phyloP scores from a whole-genome alignment of 2,113 vertebrate genomes.

The Campylomormyrus numenius region DNA sequence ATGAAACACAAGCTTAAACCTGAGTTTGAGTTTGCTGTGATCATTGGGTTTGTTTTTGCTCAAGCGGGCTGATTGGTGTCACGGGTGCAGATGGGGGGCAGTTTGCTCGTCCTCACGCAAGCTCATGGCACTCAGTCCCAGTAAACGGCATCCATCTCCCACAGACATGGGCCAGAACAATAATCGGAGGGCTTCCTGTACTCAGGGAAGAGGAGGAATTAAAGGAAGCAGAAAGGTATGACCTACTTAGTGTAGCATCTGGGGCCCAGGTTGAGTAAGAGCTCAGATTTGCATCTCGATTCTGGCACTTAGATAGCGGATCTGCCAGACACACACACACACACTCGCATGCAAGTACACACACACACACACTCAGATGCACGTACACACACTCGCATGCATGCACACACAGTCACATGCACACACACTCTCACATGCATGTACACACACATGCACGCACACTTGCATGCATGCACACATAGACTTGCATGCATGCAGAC shows the following conservation, averaged over 20 bases:
- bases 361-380: too few relatives aligned
- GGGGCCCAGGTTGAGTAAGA: not conserved
- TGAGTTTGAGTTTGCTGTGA: not conserved
- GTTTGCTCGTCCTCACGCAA: not conserved
- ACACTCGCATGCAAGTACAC: not conserved
- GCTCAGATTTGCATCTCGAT: not conserved
- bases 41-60: not conserved
- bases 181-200: conserved; percentile 1
- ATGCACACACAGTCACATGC: too few relatives aligned
- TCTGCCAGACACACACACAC: not conserved
- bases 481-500: not conserved
- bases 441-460: not conserved
- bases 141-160: not conserved
- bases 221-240: not conserved
- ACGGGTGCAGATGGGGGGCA: not conserved
- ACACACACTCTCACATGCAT: too few relatives aligned
- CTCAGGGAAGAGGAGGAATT: not conserved
- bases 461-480: not conserved
- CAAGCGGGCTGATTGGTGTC: not conserved
- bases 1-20: not conserved
- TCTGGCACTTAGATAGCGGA: not conserved
- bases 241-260: not conserved
- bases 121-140: not conserved
- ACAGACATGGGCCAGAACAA: not conserved
- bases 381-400: too few relatives aligned